These are phyloP conservation scores for Hylaea fasciaria DNA, from an alignment of 2,888 invertebrate genomes.

Conservation along the genomic window DNA sequence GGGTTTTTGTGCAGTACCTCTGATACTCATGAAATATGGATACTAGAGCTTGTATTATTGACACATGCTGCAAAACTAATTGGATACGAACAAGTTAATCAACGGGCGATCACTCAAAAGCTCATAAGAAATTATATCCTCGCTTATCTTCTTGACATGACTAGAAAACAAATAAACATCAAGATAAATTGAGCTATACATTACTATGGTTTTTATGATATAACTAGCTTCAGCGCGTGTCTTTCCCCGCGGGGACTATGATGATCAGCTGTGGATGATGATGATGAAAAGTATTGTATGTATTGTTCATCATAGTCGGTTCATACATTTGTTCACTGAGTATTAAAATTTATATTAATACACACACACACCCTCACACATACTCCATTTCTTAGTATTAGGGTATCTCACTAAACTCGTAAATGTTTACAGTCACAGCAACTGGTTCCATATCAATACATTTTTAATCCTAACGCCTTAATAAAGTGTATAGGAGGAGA, in stretches of 20 bases:
- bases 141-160: conserved; percentile 21
- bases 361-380: no score
- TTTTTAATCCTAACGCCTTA: conserved; percentile 62
- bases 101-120: conserved; percentile 14
- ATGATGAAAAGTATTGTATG: no score
- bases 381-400: no score
- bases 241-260: no score
- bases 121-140: conserved; percentile 25
- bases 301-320: no score
- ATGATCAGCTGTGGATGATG: no score
- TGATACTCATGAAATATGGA: conserved; percentile 23
- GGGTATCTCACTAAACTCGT: no score
- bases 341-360: no score
- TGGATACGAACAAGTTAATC: conserved; percentile 22
- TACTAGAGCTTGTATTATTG: neutral
- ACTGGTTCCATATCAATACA: conserved; percentile 18
- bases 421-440: conserved; percentile 7
- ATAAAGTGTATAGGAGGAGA: conserved; percentile 50
- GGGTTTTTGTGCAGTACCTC: neutral
- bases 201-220: conserved; percentile 15
- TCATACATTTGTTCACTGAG: no score
- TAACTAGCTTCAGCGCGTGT: neutral
- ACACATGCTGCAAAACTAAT: conserved; percentile 17
- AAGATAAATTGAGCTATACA: conserved; percentile 10
- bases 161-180: conserved; percentile 15